Evolutionary conservation across 2,113 vertebrate genomes (phyloP).

Genomic region (Isurus oxyrinchus): DNA sequence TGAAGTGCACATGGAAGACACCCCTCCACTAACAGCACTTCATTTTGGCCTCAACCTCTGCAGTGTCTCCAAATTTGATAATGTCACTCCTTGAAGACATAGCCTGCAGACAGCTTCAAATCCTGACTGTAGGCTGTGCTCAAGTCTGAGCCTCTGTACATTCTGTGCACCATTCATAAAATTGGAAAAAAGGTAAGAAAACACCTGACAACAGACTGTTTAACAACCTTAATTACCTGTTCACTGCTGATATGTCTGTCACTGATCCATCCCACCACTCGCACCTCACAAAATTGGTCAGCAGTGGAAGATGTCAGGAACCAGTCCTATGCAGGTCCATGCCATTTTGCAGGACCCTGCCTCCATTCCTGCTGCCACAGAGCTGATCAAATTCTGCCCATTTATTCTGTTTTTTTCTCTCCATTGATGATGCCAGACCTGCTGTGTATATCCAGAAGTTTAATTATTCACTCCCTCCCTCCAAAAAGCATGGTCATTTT

Average conservation of each 20-base stretch:
- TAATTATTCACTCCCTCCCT: not conserved
- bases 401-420: not conserved
- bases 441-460: not conserved
- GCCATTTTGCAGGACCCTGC: too few relatives aligned
- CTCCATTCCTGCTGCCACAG: not conserved
- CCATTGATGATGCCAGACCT: not conserved
- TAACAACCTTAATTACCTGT: not conserved
- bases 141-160: not conserved
- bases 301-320: not conserved
- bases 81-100: not conserved
- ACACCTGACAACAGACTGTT: not conserved
- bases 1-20: not conserved
- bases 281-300: not conserved
- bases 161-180: not conserved
- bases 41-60: not conserved
- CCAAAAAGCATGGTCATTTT: not conserved
- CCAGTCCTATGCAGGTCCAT: not conserved
- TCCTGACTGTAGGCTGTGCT: too few relatives aligned
- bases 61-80: not conserved
- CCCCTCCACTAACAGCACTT: too few relatives aligned
- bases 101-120: not conserved
- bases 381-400: not conserved
- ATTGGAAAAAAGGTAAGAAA: not conserved
- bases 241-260: not conserved
- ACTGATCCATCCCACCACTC: not conserved